Evolutionary conservation across 2,888 invertebrate genomes (phyloP), one percentile per base, ranked within the genome.

Genomic region (Lepidonotus clava): DNA sequence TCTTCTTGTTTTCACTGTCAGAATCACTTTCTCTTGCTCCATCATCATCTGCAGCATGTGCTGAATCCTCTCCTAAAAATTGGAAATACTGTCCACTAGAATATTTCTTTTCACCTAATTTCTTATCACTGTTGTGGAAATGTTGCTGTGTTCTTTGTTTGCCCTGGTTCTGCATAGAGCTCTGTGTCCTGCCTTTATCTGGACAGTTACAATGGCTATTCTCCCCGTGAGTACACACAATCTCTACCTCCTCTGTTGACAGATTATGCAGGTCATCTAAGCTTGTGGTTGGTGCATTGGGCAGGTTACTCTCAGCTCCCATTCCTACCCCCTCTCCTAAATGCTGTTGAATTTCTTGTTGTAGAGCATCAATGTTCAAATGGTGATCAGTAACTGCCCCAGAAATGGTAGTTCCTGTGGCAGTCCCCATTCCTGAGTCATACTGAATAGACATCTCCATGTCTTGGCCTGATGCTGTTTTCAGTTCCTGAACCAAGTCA

Each of bases 371-470:
- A 28, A 2, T 46, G 28, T 40, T 1, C 2, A 8, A 4, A 21
- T 2, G 51, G 14, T 32, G 18, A 0, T 21, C 28, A 21, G 21
- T 8, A 80, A 8, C 41, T 71, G 34, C 28, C 28, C 51, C 80
- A 21, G 46, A 28, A 24, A 32, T 80, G 1, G 80, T 51, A 41
- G 21, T 6, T 18, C 46, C 51, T 6, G 46, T 46, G 5, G 28
- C 80, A 4, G 46, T 80, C 51, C 80, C 80, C 28, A 46, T 32
- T 1, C 41, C 46, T 28, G 80, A 80, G 32, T 80, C 80, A 28
- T 46, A 46, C 80, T 80, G 80, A 1, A 80, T 21, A 2, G 80
- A 80, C 80, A 80, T 51, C 34, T 80, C 80, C 80, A 80, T 46
- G n/a, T 80, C 80, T 6, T 80, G 80, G 28, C 80, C 80, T 4